A percentile compares a stretch with the other conserved stretches of the same genome.
phyloP scores from a whole-genome alignment of 2,888 invertebrate genomes.

The Drosophila borborema region DNA sequence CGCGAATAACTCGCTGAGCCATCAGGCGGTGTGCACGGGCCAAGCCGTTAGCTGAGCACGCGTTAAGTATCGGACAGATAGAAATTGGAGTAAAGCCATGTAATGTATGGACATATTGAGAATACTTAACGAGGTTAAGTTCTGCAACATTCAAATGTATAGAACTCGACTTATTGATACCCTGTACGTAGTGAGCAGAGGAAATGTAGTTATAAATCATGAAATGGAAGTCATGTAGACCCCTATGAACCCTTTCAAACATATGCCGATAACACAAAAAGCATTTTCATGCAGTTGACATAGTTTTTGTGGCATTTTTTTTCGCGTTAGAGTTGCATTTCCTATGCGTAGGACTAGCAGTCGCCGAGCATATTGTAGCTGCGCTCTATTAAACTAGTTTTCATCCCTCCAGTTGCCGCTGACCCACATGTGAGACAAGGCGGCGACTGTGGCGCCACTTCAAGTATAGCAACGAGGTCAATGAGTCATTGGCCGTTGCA shows the following conservation, averaged over 20 bases:
- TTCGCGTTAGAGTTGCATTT: conserved; percentile 12
- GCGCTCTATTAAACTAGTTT: conserved; percentile 51
- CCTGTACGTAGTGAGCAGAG: neutral
- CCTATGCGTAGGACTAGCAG: conserved; percentile 14
- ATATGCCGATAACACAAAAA: neutral
- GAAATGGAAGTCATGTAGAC: neutral
- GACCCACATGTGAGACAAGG: conserved; percentile 50
- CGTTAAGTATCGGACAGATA: conserved; percentile 31
- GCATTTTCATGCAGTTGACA: conserved; percentile 39
- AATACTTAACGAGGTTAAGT: neutral
- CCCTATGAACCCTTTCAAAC: neutral
- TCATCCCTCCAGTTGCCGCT: conserved; percentile 8
- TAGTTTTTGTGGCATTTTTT: conserved; percentile 8
- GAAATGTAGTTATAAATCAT: neutral
- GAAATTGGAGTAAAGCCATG: neutral
- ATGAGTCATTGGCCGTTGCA: conserved; percentile 74
- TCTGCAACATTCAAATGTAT: no score
- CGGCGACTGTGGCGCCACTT: conserved; percentile 32
- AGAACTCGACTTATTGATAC: neutral
- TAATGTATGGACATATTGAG: neutral
- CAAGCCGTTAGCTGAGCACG: conserved; percentile 19
- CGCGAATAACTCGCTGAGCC: conserved; percentile 20
- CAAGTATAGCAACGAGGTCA: conserved; percentile 65
- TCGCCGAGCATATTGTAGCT: conserved; percentile 48
- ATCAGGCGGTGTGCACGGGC: conserved; percentile 28